Evolutionary conservation across 2,113 vertebrate genomes (phyloP).

Genomic region (Heptranchias perlo): DNA sequence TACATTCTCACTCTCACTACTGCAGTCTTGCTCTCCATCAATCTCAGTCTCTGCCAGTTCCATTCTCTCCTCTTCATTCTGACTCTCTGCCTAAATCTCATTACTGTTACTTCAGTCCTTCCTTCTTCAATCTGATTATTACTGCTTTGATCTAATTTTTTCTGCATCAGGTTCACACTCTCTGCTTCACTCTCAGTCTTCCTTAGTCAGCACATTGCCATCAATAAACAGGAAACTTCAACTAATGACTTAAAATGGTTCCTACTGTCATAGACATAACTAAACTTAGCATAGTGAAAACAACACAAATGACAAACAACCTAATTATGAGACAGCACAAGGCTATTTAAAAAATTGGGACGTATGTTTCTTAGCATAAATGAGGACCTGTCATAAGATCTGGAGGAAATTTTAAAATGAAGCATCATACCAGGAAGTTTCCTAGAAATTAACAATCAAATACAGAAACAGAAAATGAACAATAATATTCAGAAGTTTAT

Average conservation of each 20-base stretch:
- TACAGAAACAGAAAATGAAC: not conserved
- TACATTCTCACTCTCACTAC: not conserved
- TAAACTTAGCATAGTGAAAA: not conserved
- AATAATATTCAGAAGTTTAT: not conserved
- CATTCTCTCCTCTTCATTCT: not conserved
- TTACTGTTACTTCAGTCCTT: not conserved
- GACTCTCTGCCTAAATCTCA: not conserved
- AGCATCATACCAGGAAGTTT: not conserved
- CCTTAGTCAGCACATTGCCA: not conserved
- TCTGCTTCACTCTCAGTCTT: not conserved
- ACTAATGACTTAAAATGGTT: not conserved
- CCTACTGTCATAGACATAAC: not conserved
- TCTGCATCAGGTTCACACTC: not conserved
- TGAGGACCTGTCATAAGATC: not conserved
- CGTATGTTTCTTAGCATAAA: not conserved
- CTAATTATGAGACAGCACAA: not conserved
- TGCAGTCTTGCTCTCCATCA: not conserved
- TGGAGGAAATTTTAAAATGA: not conserved
- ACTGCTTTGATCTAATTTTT: not conserved
- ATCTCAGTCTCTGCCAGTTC: not conserved
- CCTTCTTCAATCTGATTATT: not conserved
- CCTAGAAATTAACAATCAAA: not conserved
- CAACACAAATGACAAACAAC: not conserved
- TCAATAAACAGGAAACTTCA: not conserved
- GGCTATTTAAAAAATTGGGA: not conserved